These are phyloP conservation scores for Helarctos malayanus DNA, from an alignment of 2,797 vertebrate species.

Conservation along the genomic window DNA sequence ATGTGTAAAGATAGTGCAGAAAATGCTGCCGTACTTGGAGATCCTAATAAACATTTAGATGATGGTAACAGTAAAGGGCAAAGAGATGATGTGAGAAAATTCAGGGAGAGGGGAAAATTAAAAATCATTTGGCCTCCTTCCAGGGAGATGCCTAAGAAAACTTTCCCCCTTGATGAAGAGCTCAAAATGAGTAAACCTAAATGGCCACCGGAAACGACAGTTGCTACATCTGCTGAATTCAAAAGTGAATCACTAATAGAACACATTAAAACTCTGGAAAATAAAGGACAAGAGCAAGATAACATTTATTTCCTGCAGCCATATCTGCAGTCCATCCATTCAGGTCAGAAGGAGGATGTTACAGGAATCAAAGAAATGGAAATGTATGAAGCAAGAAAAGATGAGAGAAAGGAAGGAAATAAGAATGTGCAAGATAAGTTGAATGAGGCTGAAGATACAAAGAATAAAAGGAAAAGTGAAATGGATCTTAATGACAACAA, in stretches of 20 bases:
- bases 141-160: slow-evolving; percentile 90
- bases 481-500: slow-evolving; percentile 78
- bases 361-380: slow-evolving; percentile 79
- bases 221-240: slow-evolving; percentile 50
- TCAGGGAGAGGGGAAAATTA: slow-evolving; percentile 92
- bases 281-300: slow-evolving; percentile 81
- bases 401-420: slow-evolving; percentile 80
- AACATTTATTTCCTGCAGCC: slow-evolving; percentile 71
- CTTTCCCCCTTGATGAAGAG: slow-evolving; percentile 92
- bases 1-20: slow-evolving; percentile 82
- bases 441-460: slow-evolving; percentile 78
- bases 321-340: slow-evolving; percentile 68
- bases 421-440: slow-evolving; percentile 73
- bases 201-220: slow-evolving; percentile 94
- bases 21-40: slow-evolving; percentile 88
- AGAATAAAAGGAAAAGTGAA: slow-evolving; percentile 86
- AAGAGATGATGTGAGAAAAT: slow-evolving; percentile 89
- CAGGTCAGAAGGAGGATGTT: slow-evolving; percentile 84
- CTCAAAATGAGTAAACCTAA: slow-evolving; percentile 93
- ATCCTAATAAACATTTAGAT: slow-evolving; percentile 85
- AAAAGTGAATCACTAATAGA: slow-evolving; percentile 88
- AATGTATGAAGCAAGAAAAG: slow-evolving; percentile 78
- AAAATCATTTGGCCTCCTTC: slow-evolving; percentile 96
- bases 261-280: slow-evolving; percentile 86
- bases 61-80: slow-evolving; percentile 81